Base-by-base conservation (phyloP, 2,797 vertebrate genomes). In the Muscicapa striata region DNA sequence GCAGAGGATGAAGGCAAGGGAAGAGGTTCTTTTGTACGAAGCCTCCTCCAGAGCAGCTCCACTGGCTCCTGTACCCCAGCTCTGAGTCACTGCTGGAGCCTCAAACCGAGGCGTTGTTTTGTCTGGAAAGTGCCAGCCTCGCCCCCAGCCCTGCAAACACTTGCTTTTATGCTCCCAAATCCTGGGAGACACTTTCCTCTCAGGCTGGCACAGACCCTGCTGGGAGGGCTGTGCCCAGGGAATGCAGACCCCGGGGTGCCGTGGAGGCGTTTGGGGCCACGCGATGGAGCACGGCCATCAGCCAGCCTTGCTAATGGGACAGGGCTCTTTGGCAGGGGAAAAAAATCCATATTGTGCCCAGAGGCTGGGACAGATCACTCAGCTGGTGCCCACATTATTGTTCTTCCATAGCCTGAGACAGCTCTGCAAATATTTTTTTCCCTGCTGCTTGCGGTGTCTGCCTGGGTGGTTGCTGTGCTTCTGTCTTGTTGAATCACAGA, bases 1-100 rank as follows among this genome's bases (percentile, higher is more conserved):
- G 91, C 72, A 78, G 89, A 85, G 69, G 51, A 83, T 69, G 78
- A 70, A 85, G 63, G 75, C 12, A 24, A 62, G 29, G 64, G 61
- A 89, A 76, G 59, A 45, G 23, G 46, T 59, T 74, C 82, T 87
- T 94, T 95, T 94, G 93, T 82, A 4, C 0, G 0, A 13, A 84
- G 9, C 84, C 87, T 91, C 90, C 94, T 91, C 90, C 78, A 29
- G 91, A 82, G 59, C 93, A 63, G 27, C 87, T 89, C 32, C 2
- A 0, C 32, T 49, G 76, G 63, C 89, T 94, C 84, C 77, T 57
- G 40, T 45, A 9, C n/a, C 69, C 45, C 55, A 8, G 78, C 84
- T 90, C 94, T 95, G 94, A 96, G 63, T 95, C 94, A 95, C 41
- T 32, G 38, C 78, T 4, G 4, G 80, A 90, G 63, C 59, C 0